These are phyloP conservation scores for Balaeniceps rex DNA, from an alignment of 2,113 vertebrate genomes.

Conservation along the genomic window DNA sequence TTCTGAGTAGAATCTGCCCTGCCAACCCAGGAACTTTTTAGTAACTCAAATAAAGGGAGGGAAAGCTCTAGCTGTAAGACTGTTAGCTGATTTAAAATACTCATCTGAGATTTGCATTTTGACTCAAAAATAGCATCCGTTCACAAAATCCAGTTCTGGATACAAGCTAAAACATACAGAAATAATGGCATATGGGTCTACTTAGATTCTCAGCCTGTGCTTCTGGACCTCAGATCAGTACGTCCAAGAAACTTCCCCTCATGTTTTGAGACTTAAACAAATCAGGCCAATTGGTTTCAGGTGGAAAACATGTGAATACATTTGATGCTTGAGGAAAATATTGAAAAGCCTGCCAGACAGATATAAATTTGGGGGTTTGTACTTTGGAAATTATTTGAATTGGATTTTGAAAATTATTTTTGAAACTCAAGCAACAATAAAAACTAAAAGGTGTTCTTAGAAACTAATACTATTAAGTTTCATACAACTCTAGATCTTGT, in stretches of 20 bases:
- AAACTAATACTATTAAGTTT: background rate
- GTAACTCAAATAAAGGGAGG: background rate
- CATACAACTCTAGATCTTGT: background rate
- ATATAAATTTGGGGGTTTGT: background rate
- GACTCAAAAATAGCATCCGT: background rate
- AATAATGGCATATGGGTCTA: background rate
- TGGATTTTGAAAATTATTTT: background rate
- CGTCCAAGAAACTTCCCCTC: background rate
- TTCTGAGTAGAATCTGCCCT: background rate
- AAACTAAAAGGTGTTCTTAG: background rate
- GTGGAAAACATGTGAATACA: background rate
- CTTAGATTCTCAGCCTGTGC: background rate
- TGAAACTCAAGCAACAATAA: background rate
- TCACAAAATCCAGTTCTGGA: background rate
- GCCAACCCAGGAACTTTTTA: background rate
- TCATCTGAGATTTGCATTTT: background rate
- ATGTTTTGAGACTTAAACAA: background rate
- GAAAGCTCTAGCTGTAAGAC: background rate
- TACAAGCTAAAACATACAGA: background rate
- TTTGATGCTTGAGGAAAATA: background rate
- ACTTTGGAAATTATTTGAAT: background rate
- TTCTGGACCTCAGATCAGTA: background rate
- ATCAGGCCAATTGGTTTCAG: background rate
- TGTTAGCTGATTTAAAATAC: background rate
- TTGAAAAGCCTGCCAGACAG: background rate